Base-by-base conservation (phyloP, 2,888 invertebrate species). In the Pimpla rufipes region DNA sequence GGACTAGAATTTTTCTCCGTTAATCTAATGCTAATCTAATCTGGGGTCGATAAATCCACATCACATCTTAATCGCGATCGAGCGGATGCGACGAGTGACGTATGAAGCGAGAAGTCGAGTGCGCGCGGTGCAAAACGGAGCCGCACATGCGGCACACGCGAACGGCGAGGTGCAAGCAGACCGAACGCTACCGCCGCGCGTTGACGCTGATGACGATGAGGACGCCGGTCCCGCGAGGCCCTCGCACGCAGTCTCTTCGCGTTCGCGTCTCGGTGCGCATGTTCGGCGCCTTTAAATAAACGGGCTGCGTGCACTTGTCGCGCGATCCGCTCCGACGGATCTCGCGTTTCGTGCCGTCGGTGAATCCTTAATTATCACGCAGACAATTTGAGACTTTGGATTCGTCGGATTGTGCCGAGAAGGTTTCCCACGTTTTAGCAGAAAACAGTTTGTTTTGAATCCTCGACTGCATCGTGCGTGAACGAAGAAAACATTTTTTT, bases 261-360 rank as follows among this genome's bases (percentile, higher is more conserved):
- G 83, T 59, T 83, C 83, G 83, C 67, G 79, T 76, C 83, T 79
- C 79, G 76, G 79, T 79, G 79, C 83, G 76, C 83, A 83, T 83
- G 83, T 83, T 79, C 47, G 13, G 52, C 67, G 75, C 71, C 79
- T 79, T 76, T 73, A 76, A 83, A 83, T 79, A 83, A 79, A 83
- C 83, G 35, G 35, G 21, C 47, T 16, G 29, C 45, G 45, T 59
- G 21, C 59, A 74, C 59, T 74, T 35, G 79, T 55, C 42, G 42
- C n/a, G n/a, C n/a, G n/a, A n/a, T 45, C 35, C n/a, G 52, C 10
- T 47, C 16, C 50, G 35, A 47, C 13, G 37, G 42, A 66, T 66
- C 11, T n/a, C n/a, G n/a, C n/a, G 18, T 21, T 42, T n/a, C n/a
- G n/a, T n/a, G n/a, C n/a, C n/a, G n/a, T n/a, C n/a, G n/a, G n/a